A percentile compares a stretch with the other conserved stretches of the same genome.
These are phyloP conservation scores for Gallinago solitaria DNA, from an alignment of 2,797 vertebrate species.

Conservation along the genomic window DNA sequence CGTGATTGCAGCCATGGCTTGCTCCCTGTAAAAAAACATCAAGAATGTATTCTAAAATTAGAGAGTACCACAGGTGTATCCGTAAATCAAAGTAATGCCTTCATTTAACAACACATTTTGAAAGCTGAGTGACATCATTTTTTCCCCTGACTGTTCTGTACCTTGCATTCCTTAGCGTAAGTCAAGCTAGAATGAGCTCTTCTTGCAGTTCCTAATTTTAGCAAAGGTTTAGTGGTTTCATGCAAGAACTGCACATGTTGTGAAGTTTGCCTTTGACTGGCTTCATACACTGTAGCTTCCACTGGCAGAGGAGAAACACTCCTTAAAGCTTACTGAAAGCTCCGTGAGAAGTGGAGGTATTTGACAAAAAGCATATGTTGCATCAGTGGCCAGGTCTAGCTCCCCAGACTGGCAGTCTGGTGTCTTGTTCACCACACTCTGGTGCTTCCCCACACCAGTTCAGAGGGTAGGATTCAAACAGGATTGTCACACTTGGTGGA, in stretches of 20 bases:
- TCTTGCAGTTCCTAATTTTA: neutral
- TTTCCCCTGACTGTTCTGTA: neutral
- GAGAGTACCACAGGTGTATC: neutral
- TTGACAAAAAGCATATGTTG: neutral
- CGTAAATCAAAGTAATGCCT: neutral
- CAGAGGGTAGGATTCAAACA: neutral
- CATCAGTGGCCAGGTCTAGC: neutral
- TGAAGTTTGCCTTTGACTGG: neutral
- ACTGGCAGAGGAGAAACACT: neutral
- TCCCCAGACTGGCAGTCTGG: neutral
- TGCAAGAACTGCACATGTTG: neutral
- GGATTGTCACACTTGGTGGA: neutral
- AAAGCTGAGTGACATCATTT: neutral
- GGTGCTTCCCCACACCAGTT: neutral
- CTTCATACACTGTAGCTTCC: neutral
- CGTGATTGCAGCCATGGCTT: neutral
- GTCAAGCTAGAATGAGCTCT: neutral
- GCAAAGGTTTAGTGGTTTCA: neutral
- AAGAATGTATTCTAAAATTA: neutral
- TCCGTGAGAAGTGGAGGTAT: neutral
- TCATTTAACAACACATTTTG: neutral
- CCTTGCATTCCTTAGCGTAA: neutral
- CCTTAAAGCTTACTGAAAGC: neutral
- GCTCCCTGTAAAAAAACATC: neutral
- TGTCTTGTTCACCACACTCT: neutral